Percentiles rank a stretch among this genome's conserved stretches.
phyloP scores from a whole-genome alignment of 2,888 invertebrate species.

The Theristus sp. region DNA sequence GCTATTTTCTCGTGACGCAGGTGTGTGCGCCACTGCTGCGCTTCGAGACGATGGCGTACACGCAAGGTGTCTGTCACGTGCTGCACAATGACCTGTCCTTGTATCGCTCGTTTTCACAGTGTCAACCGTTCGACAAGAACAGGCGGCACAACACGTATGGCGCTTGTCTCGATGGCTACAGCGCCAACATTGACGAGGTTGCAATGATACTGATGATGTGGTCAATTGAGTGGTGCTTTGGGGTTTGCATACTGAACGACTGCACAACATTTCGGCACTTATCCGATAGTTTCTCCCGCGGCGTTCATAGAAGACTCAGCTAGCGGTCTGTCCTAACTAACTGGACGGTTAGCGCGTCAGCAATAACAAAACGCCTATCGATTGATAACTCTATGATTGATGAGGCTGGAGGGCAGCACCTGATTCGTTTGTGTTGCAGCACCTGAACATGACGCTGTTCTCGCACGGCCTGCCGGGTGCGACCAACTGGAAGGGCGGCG shows the following conservation, averaged over 20 bases:
- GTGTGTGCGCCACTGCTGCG: slow-evolving; percentile 24
- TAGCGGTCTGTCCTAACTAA: too few species aligned
- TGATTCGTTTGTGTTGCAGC: too few species aligned
- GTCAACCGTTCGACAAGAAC: slow-evolving; percentile 9
- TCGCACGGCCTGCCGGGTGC: slow-evolving; percentile 24
- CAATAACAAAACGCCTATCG: too few species aligned
- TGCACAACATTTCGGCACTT: too few species aligned
- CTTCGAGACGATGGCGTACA: slow-evolving; percentile 17
- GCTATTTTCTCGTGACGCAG: slow-evolving; percentile 28
- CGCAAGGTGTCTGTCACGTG: slow-evolving; percentile 16
- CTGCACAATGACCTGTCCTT: slow-evolving; percentile 14
- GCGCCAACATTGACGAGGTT: slow-evolving; percentile 20
- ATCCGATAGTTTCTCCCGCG: too few species aligned
- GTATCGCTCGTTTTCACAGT: background rate
- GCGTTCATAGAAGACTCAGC: too few species aligned
- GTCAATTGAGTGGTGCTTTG: too few species aligned
- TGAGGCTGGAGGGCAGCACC: too few species aligned
- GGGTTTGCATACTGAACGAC: too few species aligned
- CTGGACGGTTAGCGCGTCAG: too few species aligned
- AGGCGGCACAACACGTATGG: slow-evolving; percentile 26
- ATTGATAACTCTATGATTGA: too few species aligned
- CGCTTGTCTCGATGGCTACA: slow-evolving; percentile 25
- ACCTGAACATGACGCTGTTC: slow-evolving; percentile 11
- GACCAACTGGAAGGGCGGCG: slow-evolving; percentile 26
- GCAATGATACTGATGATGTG: too few species aligned